Conservation (phyloP, 2,113 vertebrate genomes). For the Aspidoscelis tigris region DNA sequence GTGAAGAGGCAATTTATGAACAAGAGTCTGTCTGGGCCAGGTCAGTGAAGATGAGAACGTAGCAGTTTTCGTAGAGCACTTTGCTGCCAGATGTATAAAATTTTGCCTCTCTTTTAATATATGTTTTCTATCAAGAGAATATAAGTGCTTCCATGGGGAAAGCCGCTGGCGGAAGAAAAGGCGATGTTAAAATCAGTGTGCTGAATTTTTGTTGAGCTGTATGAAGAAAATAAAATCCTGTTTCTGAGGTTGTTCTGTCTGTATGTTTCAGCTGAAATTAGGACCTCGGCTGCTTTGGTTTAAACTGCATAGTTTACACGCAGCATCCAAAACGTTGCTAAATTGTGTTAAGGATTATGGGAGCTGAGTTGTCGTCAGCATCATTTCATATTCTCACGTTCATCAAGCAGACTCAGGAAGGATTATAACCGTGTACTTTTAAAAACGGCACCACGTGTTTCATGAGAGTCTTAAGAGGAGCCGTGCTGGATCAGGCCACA, state of each 20-base stretch:
- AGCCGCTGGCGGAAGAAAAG: conserved; percentile 29
- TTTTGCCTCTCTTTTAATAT: conserved; percentile 67
- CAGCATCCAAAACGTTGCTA: no score
- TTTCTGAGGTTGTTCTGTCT: conserved; percentile 59
- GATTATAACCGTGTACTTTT: no score
- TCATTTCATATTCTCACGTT: no score
- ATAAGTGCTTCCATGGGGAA: conserved; percentile 49
- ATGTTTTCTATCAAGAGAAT: conserved; percentile 69
- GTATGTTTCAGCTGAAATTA: conserved; percentile 6
- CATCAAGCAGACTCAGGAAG: no score
- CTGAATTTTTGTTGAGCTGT: conserved; percentile 72
- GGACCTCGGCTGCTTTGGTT: no score
- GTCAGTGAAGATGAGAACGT: conserved; percentile 79
- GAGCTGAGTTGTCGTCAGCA: no score
- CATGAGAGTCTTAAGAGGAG: no score
- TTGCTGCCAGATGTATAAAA: conserved; percentile 52
- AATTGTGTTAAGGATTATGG: no score
- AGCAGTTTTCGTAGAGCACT: conserved; percentile 18
- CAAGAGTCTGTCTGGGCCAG: conserved; percentile 96
- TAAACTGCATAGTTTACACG: no score
- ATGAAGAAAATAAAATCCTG: conserved; percentile 10
- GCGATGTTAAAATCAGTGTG: conserved; percentile 36
- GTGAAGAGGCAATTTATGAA: conserved; percentile 99
- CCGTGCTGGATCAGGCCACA: no score
- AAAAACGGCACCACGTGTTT: no score